phyloP scores from a whole-genome alignment of 2,113 vertebrate genomes.

The Fregata magnificens region DNA sequence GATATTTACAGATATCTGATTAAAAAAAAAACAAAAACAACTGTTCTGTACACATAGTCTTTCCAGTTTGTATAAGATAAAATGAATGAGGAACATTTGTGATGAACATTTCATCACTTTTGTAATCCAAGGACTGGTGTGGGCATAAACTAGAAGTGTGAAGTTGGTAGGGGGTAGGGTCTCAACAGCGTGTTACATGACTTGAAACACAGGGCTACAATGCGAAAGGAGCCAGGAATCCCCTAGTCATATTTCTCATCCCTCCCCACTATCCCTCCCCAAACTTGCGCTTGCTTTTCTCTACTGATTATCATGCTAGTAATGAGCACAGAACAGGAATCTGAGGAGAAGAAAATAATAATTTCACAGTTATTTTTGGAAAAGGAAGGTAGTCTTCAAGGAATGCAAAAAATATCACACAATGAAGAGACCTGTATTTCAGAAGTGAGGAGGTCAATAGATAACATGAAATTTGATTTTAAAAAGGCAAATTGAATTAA shows the following conservation, averaged over 20 bases:
- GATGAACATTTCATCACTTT: not conserved
- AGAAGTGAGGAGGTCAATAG: not conserved
- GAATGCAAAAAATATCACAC: not conserved
- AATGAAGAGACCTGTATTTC: not conserved
- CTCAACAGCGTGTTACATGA: accelerated
- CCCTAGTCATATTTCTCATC: not conserved
- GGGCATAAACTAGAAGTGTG: not conserved
- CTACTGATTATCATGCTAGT: not conserved
- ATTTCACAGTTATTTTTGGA: not conserved
- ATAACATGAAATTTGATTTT: not conserved
- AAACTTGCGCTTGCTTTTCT: not conserved
- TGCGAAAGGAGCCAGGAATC: not conserved
- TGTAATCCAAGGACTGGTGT: not conserved
- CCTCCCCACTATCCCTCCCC: not conserved
- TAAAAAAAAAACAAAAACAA: not conserved
- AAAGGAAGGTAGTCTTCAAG: not conserved
- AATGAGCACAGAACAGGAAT: not conserved
- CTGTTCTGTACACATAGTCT: not conserved
- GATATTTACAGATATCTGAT: not conserved
- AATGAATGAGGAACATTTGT: not conserved
- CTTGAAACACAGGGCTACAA: not conserved
- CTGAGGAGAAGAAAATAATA: not conserved
- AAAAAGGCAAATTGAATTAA: not conserved
- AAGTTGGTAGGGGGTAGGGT: not conserved
- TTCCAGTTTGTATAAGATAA: not conserved